Evolutionary conservation across 2,113 vertebrate species (phyloP), one percentile per base, ranked within the genome.

Genomic region (Corythornis vintsioides): DNA sequence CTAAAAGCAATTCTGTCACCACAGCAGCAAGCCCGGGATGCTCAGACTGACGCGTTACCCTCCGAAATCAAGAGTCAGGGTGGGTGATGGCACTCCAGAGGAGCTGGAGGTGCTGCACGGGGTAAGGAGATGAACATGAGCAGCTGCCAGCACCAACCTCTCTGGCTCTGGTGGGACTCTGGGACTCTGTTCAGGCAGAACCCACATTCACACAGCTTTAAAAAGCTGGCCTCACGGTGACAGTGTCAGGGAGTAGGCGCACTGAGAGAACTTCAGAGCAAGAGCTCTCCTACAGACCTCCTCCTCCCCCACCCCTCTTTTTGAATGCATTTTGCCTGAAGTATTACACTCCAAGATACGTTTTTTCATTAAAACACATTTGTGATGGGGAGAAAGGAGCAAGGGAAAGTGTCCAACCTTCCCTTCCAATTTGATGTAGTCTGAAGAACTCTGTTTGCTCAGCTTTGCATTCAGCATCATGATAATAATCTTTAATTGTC

Each of bases 41-140:
- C 67, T 76, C 31, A 4, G 52, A 28, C 0, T 6, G 72, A 63
- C 5, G 11, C 0, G 2, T 4, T n/a, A n/a, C n/a, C 38, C 22
- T 35, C 67, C 0, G 0, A 20, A 72, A 40, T 26, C 31, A 33
- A 7, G 88, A 87, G 47, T 8, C n/a, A 28, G 78, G 60, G 45
- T 0, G 0, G 28, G 81, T 2, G 35, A 6, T 57, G 25, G 75
- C 20, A 8, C 28, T 71, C 31, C 5, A 33, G n/a, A 59, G 25
- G 24, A 74, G 61, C 2, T 2, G 0, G 24, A 60, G 60, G 42
- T 17, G 78, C 71, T 45, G 61, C 52, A 5, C 0, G 6, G 26
- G 31, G 42, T 2, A 3, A 61, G 52, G 31, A 69, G 87, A 26
- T 48, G 73, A 74, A 63, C 5, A 26, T 38, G n/a, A 43, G 61